These are phyloP conservation scores for Lampris megalopsis DNA, from an alignment of 2,113 vertebrate genomes.

Conservation along the genomic window DNA sequence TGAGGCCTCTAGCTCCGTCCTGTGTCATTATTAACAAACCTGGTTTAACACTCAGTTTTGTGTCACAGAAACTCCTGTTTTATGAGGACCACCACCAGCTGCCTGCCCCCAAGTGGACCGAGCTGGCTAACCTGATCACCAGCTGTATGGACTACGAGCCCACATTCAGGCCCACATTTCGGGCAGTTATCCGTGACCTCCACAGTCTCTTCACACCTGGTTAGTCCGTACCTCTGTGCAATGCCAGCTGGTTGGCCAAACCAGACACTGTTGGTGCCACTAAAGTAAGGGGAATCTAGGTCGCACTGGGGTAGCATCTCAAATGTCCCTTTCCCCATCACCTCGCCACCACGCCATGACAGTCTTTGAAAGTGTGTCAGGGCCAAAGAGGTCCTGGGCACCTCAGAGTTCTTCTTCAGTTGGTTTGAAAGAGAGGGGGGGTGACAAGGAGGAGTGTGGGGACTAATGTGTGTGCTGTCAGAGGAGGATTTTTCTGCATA, in stretches of 20 bases:
- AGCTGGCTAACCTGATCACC: constrained; percentile 94
- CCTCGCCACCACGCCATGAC: neutral
- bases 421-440: too few relatives aligned
- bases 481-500: too few relatives aligned
- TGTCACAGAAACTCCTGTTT: constrained; percentile 91
- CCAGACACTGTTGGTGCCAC: too few relatives aligned
- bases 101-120: constrained; percentile 95
- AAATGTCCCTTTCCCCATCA: neutral
- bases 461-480: too few relatives aligned
- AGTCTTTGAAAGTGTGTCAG: neutral
- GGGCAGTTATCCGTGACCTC: constrained; percentile 94
- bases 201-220: constrained; percentile 97
- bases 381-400: neutral
- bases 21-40: neutral
- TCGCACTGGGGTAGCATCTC: constrained; percentile 16
- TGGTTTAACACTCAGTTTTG: neutral
- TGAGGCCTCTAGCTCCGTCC: too few relatives aligned
- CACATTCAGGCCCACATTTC: constrained; percentile 92
- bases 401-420: too few relatives aligned
- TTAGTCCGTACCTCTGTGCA: constrained; percentile 62
- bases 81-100: constrained; percentile 95
- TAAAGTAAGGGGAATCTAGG: constrained; percentile 13
- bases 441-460: too few relatives aligned
- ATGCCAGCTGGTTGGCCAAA: neutral
- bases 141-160: constrained; percentile 98